These are phyloP conservation scores for Sinelater perroti DNA, from an alignment of 2,888 invertebrate genomes.

Conservation along the genomic window DNA sequence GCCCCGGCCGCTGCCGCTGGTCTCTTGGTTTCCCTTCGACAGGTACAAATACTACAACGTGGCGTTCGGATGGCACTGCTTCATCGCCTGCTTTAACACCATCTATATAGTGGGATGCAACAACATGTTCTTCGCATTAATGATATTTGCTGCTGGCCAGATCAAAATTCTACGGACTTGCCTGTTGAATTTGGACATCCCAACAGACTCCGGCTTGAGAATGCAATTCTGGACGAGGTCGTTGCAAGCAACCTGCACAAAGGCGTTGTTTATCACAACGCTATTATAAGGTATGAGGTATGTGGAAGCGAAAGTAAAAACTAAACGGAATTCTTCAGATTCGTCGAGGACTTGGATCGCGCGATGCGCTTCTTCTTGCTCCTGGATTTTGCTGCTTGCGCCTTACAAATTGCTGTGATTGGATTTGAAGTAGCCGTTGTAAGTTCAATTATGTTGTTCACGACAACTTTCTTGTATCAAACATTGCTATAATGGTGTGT, in stretches of 20 bases:
- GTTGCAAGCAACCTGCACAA: neutral
- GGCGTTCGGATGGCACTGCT: conserved; percentile 32
- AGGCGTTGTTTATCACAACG: neutral
- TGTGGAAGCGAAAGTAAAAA: too few species aligned
- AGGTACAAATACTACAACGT: conserved; percentile 36
- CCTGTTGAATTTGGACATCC: neutral
- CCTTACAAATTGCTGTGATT: conserved; percentile 45
- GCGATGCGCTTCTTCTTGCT: conserved; percentile 46
- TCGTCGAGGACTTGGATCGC: conserved; percentile 29
- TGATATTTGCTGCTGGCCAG: conserved; percentile 41
- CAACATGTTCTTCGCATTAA: conserved; percentile 38
- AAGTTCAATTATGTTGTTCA: conserved; percentile 1
- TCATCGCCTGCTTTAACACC: too few species aligned
- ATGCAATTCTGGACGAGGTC: too few species aligned
- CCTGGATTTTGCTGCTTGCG: conserved; percentile 46
- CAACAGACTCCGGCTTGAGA: neutral
- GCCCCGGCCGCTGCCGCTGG: conserved; percentile 6
- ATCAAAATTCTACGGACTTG: conserved; percentile 37
- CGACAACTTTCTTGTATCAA: neutral
- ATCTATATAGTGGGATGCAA: conserved; percentile 36
- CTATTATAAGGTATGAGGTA: conserved; percentile 16
- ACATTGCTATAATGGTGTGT: too few species aligned
- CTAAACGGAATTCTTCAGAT: too few species aligned
- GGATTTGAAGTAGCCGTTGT: conserved; percentile 47
- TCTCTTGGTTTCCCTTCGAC: conserved; percentile 45